Conservation (phyloP, 2,888 invertebrate genomes). For the Caenorhabditis panamensis region DNA sequence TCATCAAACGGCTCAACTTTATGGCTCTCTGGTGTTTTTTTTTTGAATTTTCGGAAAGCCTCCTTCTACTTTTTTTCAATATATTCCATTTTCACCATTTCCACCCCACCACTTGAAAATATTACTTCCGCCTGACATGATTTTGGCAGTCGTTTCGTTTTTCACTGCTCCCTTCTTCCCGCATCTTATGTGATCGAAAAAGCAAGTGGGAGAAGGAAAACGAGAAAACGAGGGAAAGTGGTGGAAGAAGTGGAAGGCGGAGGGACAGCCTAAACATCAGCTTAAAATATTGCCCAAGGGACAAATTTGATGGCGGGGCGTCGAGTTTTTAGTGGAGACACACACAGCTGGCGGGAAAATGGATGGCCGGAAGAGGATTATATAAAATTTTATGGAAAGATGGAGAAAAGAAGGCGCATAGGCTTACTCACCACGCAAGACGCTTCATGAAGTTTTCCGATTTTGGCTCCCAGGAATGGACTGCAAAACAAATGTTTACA, state of each 20-base stretch:
- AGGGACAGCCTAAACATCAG: conserved; percentile 21
- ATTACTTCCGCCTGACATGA: conserved; percentile 54
- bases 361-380: conserved; percentile 17
- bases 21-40: conserved; percentile 1
- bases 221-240: background rate
- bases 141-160: conserved; percentile 24
- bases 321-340: conserved; percentile 14
- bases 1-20: background rate
- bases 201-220: conserved; percentile 10
- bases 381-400: conserved; percentile 43
- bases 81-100: background rate
- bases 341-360: background rate
- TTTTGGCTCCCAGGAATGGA: conserved; percentile 94
- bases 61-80: background rate
- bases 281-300: conserved; percentile 62
- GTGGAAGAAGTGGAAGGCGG: conserved; percentile 6
- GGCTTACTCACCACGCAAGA: conserved; percentile 95
- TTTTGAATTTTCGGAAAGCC: background rate
- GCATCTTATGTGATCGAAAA: conserved; percentile 15
- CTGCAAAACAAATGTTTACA: conserved; percentile 84
- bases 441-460: conserved; percentile 96
- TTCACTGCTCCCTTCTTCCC: background rate
- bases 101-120: conserved; percentile 12
- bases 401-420: conserved; percentile 5
- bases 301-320: conserved; percentile 51